Evolutionary conservation across 2,888 invertebrate genomes (phyloP).

Genomic region (Spatulosminthurus flaviceps): DNA sequence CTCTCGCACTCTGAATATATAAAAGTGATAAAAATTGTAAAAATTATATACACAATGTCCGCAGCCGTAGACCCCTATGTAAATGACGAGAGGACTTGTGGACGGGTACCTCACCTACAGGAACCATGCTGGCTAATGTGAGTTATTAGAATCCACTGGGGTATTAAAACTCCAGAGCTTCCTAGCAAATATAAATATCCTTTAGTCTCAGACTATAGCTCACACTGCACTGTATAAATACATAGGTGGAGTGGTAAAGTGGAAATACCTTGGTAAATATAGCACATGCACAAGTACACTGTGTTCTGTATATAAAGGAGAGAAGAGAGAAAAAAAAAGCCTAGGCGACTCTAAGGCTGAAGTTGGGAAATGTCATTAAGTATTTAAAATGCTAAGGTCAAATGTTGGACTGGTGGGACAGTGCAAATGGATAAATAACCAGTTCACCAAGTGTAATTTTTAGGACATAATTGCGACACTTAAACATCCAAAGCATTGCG

Average conservation of each 20-base stretch:
- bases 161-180: too few species aligned
- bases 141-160: too few species aligned
- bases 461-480: conserved; percentile 37
- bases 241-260: too few species aligned
- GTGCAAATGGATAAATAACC: conserved; percentile 40
- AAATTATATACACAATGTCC: conserved; percentile 6
- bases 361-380: conserved; percentile 32
- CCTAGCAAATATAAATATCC: too few species aligned
- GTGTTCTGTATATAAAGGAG: too few species aligned
- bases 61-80: conserved; percentile 4
- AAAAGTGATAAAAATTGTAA: neutral
- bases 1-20: too few species aligned
- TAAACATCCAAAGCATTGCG: conserved; percentile 42
- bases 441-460: conserved; percentile 36
- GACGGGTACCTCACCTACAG: neutral
- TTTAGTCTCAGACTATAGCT: too few species aligned
- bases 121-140: too few species aligned
- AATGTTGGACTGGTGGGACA: conserved; percentile 34
- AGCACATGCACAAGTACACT: too few species aligned
- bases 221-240: too few species aligned
- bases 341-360: neutral
- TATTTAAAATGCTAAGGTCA: conserved; percentile 43
- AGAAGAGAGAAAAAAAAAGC: too few species aligned
- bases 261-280: too few species aligned
- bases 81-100: neutral